Conservation (phyloP, 2,888 invertebrate species). For the Hypomecis punctinalis region DNA sequence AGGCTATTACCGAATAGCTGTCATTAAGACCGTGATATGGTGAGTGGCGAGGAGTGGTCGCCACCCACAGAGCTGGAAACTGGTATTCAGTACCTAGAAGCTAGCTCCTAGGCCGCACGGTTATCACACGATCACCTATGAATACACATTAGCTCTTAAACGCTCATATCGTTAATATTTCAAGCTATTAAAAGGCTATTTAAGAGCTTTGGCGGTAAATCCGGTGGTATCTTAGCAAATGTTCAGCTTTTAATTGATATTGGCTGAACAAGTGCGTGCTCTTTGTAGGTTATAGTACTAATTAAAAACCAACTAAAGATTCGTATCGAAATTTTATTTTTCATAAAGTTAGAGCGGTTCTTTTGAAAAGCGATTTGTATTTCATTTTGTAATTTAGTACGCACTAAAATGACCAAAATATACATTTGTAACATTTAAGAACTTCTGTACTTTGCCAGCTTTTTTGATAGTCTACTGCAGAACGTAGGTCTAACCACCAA, state of each 20-base stretch:
- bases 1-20: constrained; percentile 78
- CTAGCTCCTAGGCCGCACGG: constrained; percentile 40
- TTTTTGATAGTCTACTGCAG: too few relatives aligned
- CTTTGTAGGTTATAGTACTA: background rate
- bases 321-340: background rate
- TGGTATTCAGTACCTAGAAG: constrained; percentile 59
- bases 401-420: too few relatives aligned
- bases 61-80: constrained; percentile 73
- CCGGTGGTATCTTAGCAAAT: constrained; percentile 35
- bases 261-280: constrained; percentile 4
- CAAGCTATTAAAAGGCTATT: constrained; percentile 43
- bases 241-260: constrained; percentile 23
- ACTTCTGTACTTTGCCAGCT: too few relatives aligned
- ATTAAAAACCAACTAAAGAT: background rate
- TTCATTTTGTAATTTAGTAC: too few relatives aligned
- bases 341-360: background rate
- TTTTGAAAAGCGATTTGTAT: background rate
- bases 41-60: constrained; percentile 60
- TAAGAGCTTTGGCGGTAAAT: constrained; percentile 38
- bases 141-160: constrained; percentile 66
- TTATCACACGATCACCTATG: constrained; percentile 65
- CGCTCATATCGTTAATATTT: constrained; percentile 60
- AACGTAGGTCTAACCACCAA: too few relatives aligned
- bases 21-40: constrained; percentile 70
- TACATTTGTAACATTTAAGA: too few relatives aligned